Evolutionary conservation across 1,140 invertebrate genomes (phyloP).

Genomic region (Drosophila suzukii): DNA sequence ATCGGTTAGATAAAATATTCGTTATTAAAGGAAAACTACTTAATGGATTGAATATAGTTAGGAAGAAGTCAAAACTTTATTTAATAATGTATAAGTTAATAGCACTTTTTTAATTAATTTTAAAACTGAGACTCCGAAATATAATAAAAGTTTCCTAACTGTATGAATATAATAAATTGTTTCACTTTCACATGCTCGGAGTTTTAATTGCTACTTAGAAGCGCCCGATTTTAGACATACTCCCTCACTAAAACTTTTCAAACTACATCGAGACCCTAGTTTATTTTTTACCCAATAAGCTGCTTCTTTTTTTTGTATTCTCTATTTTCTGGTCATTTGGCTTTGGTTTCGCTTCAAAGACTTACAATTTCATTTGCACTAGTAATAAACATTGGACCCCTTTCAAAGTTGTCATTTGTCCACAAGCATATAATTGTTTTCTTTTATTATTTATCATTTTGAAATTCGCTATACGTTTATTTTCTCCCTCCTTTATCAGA

Average conservation of each 20-base stretch:
- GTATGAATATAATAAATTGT: too few species aligned
- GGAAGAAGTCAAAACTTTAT: too few species aligned
- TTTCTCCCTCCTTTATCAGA: slow-evolving; percentile 2
- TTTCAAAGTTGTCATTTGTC: slow-evolving; percentile 14
- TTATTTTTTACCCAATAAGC: slow-evolving; percentile 12
- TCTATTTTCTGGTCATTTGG: background rate
- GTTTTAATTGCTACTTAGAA: too few species aligned
- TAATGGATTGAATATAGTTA: too few species aligned
- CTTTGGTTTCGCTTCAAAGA: slow-evolving; percentile 26
- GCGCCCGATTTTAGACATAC: background rate
- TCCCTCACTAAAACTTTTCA: background rate
- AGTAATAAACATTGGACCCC: slow-evolving; percentile 22
- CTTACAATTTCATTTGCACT: slow-evolving; percentile 33
- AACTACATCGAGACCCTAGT: background rate
- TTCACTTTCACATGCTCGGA: background rate
- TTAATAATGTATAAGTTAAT: too few species aligned
- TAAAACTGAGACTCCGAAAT: too few species aligned
- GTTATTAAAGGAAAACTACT: too few species aligned
- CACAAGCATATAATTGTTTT: slow-evolving; percentile 28
- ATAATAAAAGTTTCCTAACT: too few species aligned
- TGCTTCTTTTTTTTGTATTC: slow-evolving; percentile 7
- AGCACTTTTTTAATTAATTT: too few species aligned
- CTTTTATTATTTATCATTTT: slow-evolving; percentile 50
- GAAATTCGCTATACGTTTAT: slow-evolving; percentile 37
- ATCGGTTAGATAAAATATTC: too few species aligned